A percentile compares a stretch with the other conserved stretches of the same genome.
Evolutionary conservation across 2,888 invertebrate genomes (phyloP).

Genomic region (Drosophila setosimentum): DNA sequence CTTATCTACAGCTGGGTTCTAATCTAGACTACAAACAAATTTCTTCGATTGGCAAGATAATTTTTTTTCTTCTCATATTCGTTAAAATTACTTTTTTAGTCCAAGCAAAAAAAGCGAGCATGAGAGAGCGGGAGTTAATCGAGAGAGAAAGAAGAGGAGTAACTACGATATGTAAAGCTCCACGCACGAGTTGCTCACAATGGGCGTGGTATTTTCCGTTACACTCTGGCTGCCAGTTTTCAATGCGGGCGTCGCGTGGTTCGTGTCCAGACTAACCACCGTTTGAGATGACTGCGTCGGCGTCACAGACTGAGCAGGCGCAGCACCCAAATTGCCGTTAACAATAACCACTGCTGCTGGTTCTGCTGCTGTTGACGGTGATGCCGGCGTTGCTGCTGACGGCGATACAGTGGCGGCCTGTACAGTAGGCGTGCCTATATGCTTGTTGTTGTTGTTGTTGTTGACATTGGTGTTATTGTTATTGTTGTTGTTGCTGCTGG

Average conservation of each 20-base stretch:
- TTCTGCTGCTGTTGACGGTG: neutral
- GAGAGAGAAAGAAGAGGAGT: constrained; percentile 5
- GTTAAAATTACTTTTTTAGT: constrained; percentile 21
- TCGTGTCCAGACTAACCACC: constrained; percentile 68
- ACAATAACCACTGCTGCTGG: constrained; percentile 1
- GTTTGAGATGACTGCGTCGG: constrained; percentile 35
- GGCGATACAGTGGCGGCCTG: constrained; percentile 17
- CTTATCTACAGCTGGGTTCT: constrained; percentile 58
- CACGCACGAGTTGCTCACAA: constrained; percentile 79
- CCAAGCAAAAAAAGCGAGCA: constrained; percentile 15
- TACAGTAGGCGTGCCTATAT: constrained; percentile 23
- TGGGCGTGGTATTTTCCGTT: constrained; percentile 49
- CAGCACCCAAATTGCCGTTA: constrained; percentile 19
- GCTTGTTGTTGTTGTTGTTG: constrained; percentile 27
- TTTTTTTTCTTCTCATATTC: constrained; percentile 16
- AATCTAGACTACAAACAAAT: constrained; percentile 68
- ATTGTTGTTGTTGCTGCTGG: constrained; percentile 29
- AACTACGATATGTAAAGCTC: constrained; percentile 79
- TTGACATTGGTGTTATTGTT: constrained; percentile 20
- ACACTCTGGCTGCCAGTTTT: constrained; percentile 54
- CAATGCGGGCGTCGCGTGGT: constrained; percentile 54
- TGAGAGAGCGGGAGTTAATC: constrained; percentile 8
- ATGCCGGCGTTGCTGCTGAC: constrained; percentile 3
- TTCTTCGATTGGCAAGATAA: constrained; percentile 77
- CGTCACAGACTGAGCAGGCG: constrained; percentile 40